Percentiles rank a stretch among this genome's conserved stretches.
Evolutionary conservation across 1,140 invertebrate genomes (phyloP).

Genomic region (Aphelinus certus): DNA sequence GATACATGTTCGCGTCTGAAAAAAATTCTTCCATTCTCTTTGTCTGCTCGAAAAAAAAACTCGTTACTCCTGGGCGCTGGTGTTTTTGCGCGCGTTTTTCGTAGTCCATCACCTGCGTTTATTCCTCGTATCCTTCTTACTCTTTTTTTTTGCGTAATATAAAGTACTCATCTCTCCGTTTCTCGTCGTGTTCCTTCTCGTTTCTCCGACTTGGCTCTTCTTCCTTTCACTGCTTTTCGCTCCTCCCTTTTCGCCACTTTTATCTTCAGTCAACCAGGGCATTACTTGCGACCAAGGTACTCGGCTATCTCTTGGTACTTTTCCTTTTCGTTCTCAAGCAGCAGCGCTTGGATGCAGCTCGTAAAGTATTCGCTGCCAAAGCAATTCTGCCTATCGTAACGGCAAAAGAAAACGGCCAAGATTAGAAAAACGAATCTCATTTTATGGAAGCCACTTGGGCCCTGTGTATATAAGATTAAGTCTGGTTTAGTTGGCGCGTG

Average conservation of each 20-base stretch:
- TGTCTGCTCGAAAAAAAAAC: too few species aligned
- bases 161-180: slow-evolving; percentile 4
- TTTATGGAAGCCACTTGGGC: too few species aligned
- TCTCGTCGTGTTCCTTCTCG: background rate
- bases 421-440: background rate
- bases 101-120: slow-evolving; percentile 6
- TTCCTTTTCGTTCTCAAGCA: slow-evolving; percentile 69
- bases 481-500: too few species aligned
- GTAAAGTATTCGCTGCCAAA: slow-evolving; percentile 73
- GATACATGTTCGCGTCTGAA: background rate
- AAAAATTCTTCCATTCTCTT: background rate
- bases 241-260: slow-evolving; percentile 6
- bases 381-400: slow-evolving; percentile 68
- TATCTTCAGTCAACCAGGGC: slow-evolving; percentile 45
- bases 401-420: slow-evolving; percentile 36
- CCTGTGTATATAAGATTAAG: too few species aligned
- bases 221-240: slow-evolving; percentile 19
- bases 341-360: slow-evolving; percentile 71
- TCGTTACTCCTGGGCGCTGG: too few species aligned
- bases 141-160: background rate
- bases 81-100: too few species aligned
- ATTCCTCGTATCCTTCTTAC: background rate
- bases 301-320: slow-evolving; percentile 71
- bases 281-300: slow-evolving; percentile 68
- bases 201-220: background rate